phyloP scores from a whole-genome alignment of 2,888 invertebrate genomes.

The Drosophila fungiperda region DNA sequence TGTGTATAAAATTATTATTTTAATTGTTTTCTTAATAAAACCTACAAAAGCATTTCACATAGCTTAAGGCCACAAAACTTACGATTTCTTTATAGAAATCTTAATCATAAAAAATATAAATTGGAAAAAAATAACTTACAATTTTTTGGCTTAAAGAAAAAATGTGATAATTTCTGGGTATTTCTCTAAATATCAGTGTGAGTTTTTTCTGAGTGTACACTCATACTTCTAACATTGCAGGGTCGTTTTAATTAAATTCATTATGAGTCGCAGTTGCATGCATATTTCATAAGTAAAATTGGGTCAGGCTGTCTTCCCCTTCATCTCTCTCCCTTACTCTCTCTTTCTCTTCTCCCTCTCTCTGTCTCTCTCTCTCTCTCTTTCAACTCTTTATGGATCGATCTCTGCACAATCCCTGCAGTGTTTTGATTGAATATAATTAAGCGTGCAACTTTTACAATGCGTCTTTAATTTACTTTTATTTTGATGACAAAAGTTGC shows the following conservation, averaged over 20 bases:
- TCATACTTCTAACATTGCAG: neutral
- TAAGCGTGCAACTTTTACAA: conserved; percentile 52
- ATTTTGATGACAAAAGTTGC: conserved; percentile 42
- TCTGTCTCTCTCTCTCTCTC: conserved; percentile 3
- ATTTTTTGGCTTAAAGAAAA: too few relatives aligned
- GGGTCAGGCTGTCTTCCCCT: conserved; percentile 3
- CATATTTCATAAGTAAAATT: conserved; percentile 52
- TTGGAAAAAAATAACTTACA: neutral
- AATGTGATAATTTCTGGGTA: neutral
- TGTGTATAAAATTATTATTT: neutral
- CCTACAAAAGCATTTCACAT: too few relatives aligned
- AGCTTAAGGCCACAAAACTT: neutral
- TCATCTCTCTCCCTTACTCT: too few relatives aligned
- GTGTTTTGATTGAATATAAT: conserved; percentile 49
- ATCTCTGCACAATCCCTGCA: neutral
- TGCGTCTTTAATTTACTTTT: conserved; percentile 46
- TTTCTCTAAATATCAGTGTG: neutral
- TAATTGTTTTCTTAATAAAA: neutral
- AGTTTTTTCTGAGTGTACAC: neutral
- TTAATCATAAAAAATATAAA: too few relatives aligned
- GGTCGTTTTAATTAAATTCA: conserved; percentile 22
- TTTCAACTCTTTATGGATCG: neutral
- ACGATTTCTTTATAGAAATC: too few relatives aligned
- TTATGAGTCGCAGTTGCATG: conserved; percentile 32
- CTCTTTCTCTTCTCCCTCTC: conserved; percentile 5